Evolutionary conservation across 2,797 vertebrate species (phyloP), one percentile per base, ranked within the genome.

Genomic region (Acanthis flammea): DNA sequence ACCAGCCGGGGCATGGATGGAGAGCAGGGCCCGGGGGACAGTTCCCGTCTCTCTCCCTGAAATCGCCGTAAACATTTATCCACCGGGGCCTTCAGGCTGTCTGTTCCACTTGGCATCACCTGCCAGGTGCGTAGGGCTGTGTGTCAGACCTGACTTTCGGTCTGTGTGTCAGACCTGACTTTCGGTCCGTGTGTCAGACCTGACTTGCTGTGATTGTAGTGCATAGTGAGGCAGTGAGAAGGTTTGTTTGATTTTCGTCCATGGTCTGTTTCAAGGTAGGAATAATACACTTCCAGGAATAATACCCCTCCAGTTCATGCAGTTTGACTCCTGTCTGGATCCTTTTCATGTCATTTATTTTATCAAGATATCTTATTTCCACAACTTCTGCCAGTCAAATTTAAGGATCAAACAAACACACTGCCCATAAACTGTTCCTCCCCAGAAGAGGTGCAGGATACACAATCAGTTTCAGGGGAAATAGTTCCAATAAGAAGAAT

Each of bases 1-100:
- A 42, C 35, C 35, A 5, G 48, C 37, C 0, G 0, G 37, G 24
- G 6, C 30, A 9, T 4, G 11, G 4, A 9, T 4, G 39, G 39
- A 54, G 33, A 23, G 51, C 57, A 82, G 37, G 7, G 7, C 1
- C 0, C 3, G 9, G 19, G 31, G 10, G 28, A 48, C 23, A 14
- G 24, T n/a, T 78, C 41, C 48, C 23, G 9, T 62, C 19, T 53
- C 14, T 45, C 47, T 57, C 25, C 9, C 39, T 44, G 53, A 72
- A 50, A 50, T 39, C 17, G 14, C 27, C 66, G 65, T 35, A 33
- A 77, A 33, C 10, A 3, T 41, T 68, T 86, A 53, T 31, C 22
- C 53, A 12, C 22, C 13, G 37, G 19, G 60, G 51, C 37, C 73
- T 70, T 62, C 86, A 76, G 50, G 10, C 28, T 57, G 41, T 42